Evolutionary conservation across 2,113 vertebrate species (phyloP).

Genomic region (Paraplagusia blochii): DNA sequence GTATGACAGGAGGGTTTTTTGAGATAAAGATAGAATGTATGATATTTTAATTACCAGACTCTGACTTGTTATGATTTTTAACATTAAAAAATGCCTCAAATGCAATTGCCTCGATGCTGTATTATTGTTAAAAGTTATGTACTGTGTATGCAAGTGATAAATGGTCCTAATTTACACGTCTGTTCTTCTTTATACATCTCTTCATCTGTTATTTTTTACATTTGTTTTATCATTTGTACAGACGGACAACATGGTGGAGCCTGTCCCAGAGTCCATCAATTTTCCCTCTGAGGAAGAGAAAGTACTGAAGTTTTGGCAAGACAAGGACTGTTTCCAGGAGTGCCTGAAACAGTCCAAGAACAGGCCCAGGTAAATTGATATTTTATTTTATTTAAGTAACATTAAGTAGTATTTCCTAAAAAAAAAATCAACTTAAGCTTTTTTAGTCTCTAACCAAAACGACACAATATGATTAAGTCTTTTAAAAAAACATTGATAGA

Average conservation of each 20-base stretch:
- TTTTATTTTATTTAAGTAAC: not conserved
- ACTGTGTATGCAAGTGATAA: not conserved
- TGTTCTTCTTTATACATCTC: not conserved
- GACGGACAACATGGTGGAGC: slow-evolving; percentile 83
- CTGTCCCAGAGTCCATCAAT: slow-evolving; percentile 86
- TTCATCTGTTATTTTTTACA: not conserved
- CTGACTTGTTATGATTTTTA: not conserved
- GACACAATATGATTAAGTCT: too few relatives aligned
- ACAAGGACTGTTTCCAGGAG: slow-evolving; percentile 89
- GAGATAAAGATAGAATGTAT: not conserved
- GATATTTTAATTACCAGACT: not conserved
- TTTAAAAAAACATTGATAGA: too few relatives aligned
- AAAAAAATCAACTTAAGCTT: not conserved
- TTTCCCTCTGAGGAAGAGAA: slow-evolving; percentile 92
- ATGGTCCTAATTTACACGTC: not conserved
- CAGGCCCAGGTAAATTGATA: slow-evolving; percentile 80
- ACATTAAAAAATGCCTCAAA: too few relatives aligned
- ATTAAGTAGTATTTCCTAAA: too few relatives aligned
- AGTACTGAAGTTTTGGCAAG: slow-evolving; percentile 84
- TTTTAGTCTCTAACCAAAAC: too few relatives aligned
- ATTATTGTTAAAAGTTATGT: too few relatives aligned
- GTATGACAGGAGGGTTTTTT: not conserved
- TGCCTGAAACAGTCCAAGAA: slow-evolving; percentile 94
- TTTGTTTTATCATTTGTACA: not conserved
- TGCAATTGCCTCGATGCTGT: too few relatives aligned